These are phyloP conservation scores for Helogale parvula DNA, from an alignment of 2,113 vertebrate species.

Conservation along the genomic window DNA sequence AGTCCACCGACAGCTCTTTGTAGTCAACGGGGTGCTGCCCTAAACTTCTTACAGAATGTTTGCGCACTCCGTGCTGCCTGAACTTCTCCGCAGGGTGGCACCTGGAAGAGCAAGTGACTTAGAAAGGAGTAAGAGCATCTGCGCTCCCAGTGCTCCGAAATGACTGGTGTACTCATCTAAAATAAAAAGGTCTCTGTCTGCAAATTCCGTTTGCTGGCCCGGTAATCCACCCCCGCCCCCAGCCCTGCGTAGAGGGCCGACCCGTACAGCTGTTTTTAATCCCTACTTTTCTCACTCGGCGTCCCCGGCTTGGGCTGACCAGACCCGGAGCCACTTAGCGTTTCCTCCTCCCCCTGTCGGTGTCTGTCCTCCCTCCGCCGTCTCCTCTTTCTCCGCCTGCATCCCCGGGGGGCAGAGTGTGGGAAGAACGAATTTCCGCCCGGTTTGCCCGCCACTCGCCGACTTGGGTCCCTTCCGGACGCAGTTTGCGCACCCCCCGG, in stretches of 20 bases:
- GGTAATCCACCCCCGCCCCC: constrained; percentile 76
- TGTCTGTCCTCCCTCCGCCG: constrained; percentile 79
- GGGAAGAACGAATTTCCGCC: constrained; percentile 89
- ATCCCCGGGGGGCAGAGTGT: constrained; percentile 85
- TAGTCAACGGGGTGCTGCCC: background rate
- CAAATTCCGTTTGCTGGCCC: constrained; percentile 65
- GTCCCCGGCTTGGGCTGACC: constrained; percentile 74
- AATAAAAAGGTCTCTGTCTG: constrained; percentile 79
- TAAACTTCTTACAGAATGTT: background rate
- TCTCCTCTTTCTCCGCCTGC: constrained; percentile 82
- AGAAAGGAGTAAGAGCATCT: background rate
- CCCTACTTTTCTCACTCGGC: constrained; percentile 84
- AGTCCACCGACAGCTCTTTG: background rate
- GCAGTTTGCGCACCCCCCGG: constrained; percentile 66
- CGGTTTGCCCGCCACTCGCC: constrained; percentile 71
- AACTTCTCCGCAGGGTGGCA: background rate
- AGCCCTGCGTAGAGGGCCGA: constrained; percentile 22
- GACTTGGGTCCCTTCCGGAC: constrained; percentile 74
- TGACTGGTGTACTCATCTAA: constrained; percentile 27
- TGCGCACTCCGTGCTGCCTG: background rate
- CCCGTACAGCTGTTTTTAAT: constrained; percentile 84
- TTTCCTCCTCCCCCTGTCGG: constrained; percentile 74
- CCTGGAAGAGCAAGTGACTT: constrained; percentile 9
- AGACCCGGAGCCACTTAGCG: constrained; percentile 77
- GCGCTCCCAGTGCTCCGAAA: background rate